These are phyloP conservation scores for Gerris buenoi DNA, from an alignment of 1,140 invertebrate species.

Conservation along the genomic window DNA sequence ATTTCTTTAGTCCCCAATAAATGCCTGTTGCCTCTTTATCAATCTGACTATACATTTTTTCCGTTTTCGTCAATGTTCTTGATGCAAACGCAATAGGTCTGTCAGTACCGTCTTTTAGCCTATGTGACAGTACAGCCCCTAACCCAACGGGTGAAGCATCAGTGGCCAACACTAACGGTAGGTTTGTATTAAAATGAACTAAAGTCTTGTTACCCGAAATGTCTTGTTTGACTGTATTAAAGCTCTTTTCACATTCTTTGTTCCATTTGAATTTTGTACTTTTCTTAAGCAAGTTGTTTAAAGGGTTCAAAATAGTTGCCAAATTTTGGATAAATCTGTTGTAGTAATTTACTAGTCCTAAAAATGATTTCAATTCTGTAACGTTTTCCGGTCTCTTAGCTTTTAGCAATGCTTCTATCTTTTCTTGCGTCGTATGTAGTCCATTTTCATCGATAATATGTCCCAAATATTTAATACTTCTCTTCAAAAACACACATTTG, in stretches of 20 bases:
- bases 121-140: background rate
- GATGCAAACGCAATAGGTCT: slow-evolving; percentile 10
- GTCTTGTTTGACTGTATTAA: background rate
- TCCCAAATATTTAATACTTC: background rate
- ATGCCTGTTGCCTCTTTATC: slow-evolving; percentile 38
- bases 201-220: background rate
- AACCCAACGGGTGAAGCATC: background rate
- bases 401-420: background rate
- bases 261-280: background rate
- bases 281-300: background rate
- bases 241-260: background rate
- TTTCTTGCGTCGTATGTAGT: background rate
- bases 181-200: background rate
- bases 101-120: background rate
- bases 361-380: background rate
- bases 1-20: slow-evolving; percentile 35
- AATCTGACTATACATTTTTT: slow-evolving; percentile 35
- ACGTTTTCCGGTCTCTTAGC: background rate
- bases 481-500: background rate
- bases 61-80: slow-evolving; percentile 22
- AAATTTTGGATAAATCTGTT: background rate
- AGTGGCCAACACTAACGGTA: background rate
- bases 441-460: background rate
- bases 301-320: background rate
- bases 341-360: background rate